Conservation (phyloP, 2,113 vertebrate genomes). For the Peromyscus polionotus region DNA sequence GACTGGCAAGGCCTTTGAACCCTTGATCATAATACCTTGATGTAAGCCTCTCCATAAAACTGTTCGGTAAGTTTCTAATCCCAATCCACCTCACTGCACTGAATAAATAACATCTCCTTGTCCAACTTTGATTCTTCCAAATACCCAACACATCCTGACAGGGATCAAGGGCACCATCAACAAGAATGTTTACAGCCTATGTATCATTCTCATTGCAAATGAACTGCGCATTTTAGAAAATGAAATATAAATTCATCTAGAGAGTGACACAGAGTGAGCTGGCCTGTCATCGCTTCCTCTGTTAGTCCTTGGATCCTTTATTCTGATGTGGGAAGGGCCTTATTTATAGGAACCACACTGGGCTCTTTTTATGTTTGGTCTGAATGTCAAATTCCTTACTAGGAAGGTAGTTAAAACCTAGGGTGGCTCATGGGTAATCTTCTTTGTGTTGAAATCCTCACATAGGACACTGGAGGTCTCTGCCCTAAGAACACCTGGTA, state of each 20-base stretch:
- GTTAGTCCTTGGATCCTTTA: not conserved
- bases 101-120: conserved; percentile 6
- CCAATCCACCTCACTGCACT: not conserved
- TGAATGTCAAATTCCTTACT: conserved; percentile 29
- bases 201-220: conserved; percentile 1
- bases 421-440: not conserved
- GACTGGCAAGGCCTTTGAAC: conserved; percentile 61
- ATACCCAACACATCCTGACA: conserved; percentile 2
- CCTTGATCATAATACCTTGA: conserved; percentile 55
- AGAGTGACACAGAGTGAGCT: not conserved
- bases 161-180: conserved; percentile 18
- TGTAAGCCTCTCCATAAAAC: conserved; percentile 30
- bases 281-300: not conserved
- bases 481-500: not conserved
- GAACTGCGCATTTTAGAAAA: not conserved
- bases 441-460: not conserved
- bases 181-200: conserved; percentile 45
- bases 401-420: conserved; percentile 19
- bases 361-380: not conserved
- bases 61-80: conserved; percentile 38
- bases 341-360: not conserved
- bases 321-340: not conserved
- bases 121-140: conserved; percentile 33
- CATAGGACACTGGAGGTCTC: not conserved
- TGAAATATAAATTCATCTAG: conserved; percentile 31